These are phyloP conservation scores for Itoplectis maculator DNA, from an alignment of 2,888 invertebrate species.

Conservation along the genomic window DNA sequence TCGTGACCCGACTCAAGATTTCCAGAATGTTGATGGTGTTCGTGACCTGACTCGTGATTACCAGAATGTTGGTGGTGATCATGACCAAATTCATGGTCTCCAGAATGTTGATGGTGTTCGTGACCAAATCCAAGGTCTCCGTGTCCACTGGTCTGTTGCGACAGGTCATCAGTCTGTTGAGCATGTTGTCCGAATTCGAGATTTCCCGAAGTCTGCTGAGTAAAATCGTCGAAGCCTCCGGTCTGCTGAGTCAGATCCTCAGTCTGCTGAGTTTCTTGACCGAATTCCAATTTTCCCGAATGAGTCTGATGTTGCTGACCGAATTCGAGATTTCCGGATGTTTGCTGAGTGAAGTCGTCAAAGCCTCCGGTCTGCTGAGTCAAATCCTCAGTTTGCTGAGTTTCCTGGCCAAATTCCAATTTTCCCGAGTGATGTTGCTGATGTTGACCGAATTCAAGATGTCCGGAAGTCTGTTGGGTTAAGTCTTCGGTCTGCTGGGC, in stretches of 20 bases:
- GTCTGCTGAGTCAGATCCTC: constrained; percentile 69
- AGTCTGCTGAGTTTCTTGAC: constrained; percentile 78
- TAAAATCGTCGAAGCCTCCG: constrained; percentile 48
- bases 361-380: constrained; percentile 66
- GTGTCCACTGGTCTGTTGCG: too few species aligned
- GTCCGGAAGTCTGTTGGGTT: constrained; percentile 55
- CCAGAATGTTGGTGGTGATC: constrained; percentile 48
- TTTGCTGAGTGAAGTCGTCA: constrained; percentile 68
- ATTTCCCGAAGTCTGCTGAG: constrained; percentile 56
- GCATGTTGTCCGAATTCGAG: constrained; percentile 64
- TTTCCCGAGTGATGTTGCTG: constrained; percentile 64
- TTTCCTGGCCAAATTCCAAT: constrained; percentile 47
- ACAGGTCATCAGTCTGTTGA: too few species aligned
- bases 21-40: neutral
- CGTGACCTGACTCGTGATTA: constrained; percentile 45
- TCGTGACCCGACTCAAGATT: too few species aligned
- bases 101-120: too few species aligned
- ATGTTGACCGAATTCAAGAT: constrained; percentile 31
- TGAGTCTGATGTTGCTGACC: constrained; percentile 54
- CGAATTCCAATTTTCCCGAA: constrained; percentile 54
- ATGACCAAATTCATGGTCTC: too few species aligned
- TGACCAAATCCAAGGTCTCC: neutral
- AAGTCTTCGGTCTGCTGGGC: constrained; percentile 55
- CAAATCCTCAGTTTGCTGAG: constrained; percentile 66
- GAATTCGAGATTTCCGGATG: constrained; percentile 57